Evolutionary conservation across 2,113 vertebrate species (phyloP), one percentile per base, ranked within the genome.

Genomic region (Mesoclemmys tuberculata): DNA sequence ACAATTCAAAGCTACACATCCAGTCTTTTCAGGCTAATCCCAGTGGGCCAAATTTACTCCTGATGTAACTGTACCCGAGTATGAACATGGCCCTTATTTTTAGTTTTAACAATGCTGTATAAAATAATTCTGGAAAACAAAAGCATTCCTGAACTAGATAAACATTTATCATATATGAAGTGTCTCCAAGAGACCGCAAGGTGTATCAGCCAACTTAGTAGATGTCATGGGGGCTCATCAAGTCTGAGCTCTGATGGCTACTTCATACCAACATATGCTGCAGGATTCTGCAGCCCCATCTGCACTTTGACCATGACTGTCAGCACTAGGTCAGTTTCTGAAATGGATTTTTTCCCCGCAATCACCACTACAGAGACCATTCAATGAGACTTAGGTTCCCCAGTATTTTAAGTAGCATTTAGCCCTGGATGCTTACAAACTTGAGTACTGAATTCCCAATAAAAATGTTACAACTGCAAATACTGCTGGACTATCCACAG

Each of bases 221-320:
- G 35, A 29, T 93, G 87, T 38, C 22, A 85, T 55, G 68, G 68
- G 14, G 38, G 26, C 6, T 64, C 55, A 22, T 0, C 1, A 90
- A 7, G 56, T 26, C n/a, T 27, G 22, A 88, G 35, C 44, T 90
- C 35, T 89, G 5, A 16, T 90, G 77, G 18, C 6, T 79, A 6
- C 35, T 56, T 85, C 56, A 31, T 55, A 44, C 83, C 8, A 3
- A 71, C 48, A 56, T 26, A 49, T 16, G 29, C 71, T 94, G 51
- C 51, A 75, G 80, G 90, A 94, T 27, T 44, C 29, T 0, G 44
- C 86, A 92, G 68, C 88, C 94, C 93, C 86, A 93, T 83, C 90
- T 92, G 87, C 38, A 71, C 85, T 93, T 55, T 90, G 80, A 19
- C 48, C 81, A 5, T 55, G 44, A 75, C 18, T 55, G 51, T 82